These are phyloP conservation scores for Lamprotornis superbus DNA, from an alignment of 2,113 vertebrate genomes.

Conservation along the genomic window DNA sequence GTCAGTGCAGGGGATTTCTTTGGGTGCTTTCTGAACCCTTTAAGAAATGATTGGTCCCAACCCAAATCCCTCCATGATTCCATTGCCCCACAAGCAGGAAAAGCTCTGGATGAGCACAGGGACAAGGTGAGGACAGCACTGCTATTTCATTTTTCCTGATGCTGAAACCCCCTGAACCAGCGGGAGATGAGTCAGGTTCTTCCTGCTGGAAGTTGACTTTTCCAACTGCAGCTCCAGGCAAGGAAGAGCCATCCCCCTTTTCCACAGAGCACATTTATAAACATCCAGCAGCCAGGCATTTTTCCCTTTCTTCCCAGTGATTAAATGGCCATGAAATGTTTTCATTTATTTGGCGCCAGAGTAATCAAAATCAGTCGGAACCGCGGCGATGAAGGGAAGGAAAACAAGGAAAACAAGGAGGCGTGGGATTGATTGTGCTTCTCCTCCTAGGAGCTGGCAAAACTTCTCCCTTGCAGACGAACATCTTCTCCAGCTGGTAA, in stretches of 20 bases:
- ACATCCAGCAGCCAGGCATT: constrained; percentile 65
- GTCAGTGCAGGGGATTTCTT: background rate
- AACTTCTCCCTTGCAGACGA: constrained; percentile 24
- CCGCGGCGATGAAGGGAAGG: constrained; percentile 57
- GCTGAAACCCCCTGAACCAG: fast-evolving
- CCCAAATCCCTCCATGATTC: background rate
- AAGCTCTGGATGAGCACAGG: background rate
- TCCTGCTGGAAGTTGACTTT: background rate
- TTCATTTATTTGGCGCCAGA: constrained; percentile 79
- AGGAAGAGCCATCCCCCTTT: constrained; percentile 52
- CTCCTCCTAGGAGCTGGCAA: constrained; percentile 59
- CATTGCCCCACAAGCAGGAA: background rate
- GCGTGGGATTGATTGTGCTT: constrained; percentile 52
- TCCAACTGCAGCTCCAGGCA: background rate
- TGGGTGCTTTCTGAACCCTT: background rate
- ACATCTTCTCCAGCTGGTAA: constrained; percentile 64
- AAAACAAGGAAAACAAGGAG: constrained; percentile 68
- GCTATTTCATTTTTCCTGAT: background rate
- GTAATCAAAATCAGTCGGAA: constrained; percentile 80
- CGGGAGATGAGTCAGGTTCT: background rate
- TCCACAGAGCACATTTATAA: constrained; percentile 70
- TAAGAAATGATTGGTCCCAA: background rate
- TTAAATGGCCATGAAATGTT: constrained; percentile 74
- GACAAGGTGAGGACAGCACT: background rate
- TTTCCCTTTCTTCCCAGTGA: constrained; percentile 69